These are phyloP conservation scores for Catharus bicknelli DNA, from an alignment of 2,113 vertebrate species.

Conservation along the genomic window DNA sequence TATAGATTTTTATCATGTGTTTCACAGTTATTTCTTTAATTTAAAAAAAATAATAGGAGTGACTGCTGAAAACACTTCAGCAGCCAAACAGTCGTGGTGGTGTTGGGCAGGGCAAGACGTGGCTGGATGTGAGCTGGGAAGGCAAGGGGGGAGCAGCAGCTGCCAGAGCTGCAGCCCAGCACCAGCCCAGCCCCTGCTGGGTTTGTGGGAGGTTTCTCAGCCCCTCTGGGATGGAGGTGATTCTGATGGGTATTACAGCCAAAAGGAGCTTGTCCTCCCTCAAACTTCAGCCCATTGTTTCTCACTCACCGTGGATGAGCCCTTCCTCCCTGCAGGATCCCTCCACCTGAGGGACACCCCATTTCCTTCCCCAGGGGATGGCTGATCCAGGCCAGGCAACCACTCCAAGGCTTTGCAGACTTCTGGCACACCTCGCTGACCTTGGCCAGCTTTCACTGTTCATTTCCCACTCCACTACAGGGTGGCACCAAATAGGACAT, in stretches of 20 bases:
- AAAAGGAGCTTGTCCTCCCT: not conserved
- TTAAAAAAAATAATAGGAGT: not conserved
- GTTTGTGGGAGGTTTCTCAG: not conserved
- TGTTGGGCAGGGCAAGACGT: accelerated
- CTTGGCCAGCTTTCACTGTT: not conserved
- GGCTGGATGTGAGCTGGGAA: not conserved
- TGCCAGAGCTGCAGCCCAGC: not conserved
- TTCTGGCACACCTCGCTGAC: not conserved
- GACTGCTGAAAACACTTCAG: not conserved
- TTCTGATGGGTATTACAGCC: accelerated
- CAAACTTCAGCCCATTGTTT: not conserved
- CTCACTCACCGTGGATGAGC: accelerated
- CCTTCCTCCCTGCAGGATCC: not conserved
- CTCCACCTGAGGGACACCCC: not conserved
- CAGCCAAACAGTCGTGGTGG: not conserved
- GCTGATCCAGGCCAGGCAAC: not conserved
- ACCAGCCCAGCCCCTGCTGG: not conserved
- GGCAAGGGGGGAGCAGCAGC: accelerated
- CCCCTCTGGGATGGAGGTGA: not conserved
- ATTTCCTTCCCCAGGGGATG: accelerated
- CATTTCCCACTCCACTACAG: not conserved
- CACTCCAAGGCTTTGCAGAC: not conserved
- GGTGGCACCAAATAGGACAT: accelerated
- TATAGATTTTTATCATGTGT: constrained; percentile 37
- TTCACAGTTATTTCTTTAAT: constrained; percentile 42